Evolutionary conservation across 1,140 invertebrate species (phyloP), one percentile per base, ranked within the genome.

Genomic region (Diabrotica virgifera): DNA sequence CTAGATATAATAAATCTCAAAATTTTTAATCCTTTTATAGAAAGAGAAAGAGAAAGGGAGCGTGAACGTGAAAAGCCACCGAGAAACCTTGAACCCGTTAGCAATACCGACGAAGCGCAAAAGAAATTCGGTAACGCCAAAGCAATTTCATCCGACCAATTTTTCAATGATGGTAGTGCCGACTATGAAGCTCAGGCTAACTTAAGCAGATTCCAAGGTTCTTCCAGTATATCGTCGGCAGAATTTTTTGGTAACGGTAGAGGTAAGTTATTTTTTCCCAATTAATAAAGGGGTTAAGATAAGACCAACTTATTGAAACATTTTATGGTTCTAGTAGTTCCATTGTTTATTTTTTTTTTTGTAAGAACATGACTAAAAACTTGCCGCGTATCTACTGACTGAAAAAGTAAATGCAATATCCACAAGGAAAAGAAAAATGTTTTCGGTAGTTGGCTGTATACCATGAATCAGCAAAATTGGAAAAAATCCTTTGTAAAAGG

Each of bases 101-200:
- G 14, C 13, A 62, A n/a, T 54, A 60, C 60, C 13, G 86, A 87
- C 66, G 88, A 90, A 65, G 95, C 94, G 9, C 93, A 95, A 75
- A 93, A 94, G 77, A 98, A 98, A 82, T 98, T 98, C 80, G 95
- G 93, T 24, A 89, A 90, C 74, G 96, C 97, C 5, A 99, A 99
- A 82, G 90, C 95, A 4, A 99, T 99, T 72, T 98, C 95, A 63
- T 99, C 97, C 0, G 94, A 97, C 77, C 95, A 98, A 82, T 98
- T 89, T 81, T 97, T 97, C 78, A 89, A 88, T 5, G 90, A 92
- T 67, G 85, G 85, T 69, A 79, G 82, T 13, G 79, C 79, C 38
- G 87, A 88, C 76, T 82, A 82, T 70, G 90, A 92, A 72, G 80
- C 82, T 68, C 80, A 80, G 70, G 78, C 78, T 37, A 81, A 80